Conservation (phyloP, 2,113 vertebrate genomes). For the Acinonyx jubatus region DNA sequence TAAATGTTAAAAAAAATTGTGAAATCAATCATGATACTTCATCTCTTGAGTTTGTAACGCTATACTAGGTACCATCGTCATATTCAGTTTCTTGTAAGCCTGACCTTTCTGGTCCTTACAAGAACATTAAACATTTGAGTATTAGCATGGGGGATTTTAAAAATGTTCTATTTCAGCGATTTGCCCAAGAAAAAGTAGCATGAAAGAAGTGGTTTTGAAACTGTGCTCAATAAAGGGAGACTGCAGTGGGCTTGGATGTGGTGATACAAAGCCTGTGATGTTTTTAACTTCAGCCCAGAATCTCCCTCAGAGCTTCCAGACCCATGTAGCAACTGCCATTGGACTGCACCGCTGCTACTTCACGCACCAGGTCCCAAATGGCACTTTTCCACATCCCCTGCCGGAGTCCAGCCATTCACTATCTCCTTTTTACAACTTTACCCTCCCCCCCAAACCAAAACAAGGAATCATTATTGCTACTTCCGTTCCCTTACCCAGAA, state of each 20-base stretch:
- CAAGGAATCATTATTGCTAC: not conserved
- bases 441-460: not conserved
- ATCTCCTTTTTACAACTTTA: not conserved
- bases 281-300: not conserved
- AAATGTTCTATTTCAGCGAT: not conserved
- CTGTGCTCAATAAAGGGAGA: not conserved
- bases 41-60: not conserved
- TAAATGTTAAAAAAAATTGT: not conserved
- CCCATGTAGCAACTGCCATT: not conserved
- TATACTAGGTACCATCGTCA: not conserved
- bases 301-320: not conserved
- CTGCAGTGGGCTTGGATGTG: not conserved
- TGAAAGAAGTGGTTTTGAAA: conserved; percentile 30
- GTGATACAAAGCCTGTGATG: not conserved
- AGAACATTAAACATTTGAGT: not conserved
- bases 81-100: not conserved
- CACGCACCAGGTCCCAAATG: not conserved
- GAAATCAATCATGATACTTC: not conserved
- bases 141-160: not conserved
- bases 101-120: not conserved
- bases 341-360: not conserved
- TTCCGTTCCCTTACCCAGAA: not conserved
- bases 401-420: not conserved
- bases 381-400: not conserved
- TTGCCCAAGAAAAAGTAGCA: conserved; percentile 4